Percentiles rank a stretch among this genome's conserved stretches.
These are phyloP conservation scores for Pogonophryne albipinna DNA, from an alignment of 2,797 vertebrate species.

Conservation along the genomic window DNA sequence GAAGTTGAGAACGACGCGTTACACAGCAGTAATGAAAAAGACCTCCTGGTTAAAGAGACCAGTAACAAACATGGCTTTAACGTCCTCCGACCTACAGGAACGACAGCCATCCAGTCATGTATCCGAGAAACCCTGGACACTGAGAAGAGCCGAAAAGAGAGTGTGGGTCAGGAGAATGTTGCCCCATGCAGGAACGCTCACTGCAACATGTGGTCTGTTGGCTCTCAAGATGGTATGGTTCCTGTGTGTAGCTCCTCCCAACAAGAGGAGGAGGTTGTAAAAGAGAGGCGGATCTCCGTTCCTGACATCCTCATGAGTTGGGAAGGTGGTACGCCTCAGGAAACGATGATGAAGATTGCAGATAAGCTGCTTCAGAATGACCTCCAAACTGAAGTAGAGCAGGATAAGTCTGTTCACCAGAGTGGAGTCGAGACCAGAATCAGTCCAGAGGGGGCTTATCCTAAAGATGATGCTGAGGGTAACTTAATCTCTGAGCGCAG, in stretches of 20 bases:
- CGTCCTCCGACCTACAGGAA: background rate
- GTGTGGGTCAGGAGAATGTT: background rate
- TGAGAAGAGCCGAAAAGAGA: background rate
- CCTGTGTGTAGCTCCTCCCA: conserved; percentile 65
- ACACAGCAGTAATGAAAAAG: background rate
- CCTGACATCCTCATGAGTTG: conserved; percentile 66
- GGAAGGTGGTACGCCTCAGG: conserved; percentile 14
- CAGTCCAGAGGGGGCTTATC: background rate
- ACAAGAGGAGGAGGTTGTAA: conserved; percentile 43
- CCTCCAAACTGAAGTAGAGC: background rate
- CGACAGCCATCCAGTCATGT: background rate
- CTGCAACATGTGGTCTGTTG: conserved; percentile 53
- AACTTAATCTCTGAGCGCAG: background rate
- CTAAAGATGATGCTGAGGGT: background rate
- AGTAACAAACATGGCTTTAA: background rate
- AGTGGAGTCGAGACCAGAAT: background rate
- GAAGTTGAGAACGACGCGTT: background rate
- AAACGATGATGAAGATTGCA: background rate
- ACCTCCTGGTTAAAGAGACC: background rate
- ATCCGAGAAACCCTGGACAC: background rate
- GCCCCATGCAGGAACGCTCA: background rate
- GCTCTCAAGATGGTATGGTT: conserved; percentile 45
- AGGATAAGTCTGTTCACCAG: background rate
- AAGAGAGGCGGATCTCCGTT: conserved; percentile 52
- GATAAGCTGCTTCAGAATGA: conserved; percentile 16